phyloP scores from a whole-genome alignment of 1,140 invertebrate species.

The Lepeophtheirus salmonis region DNA sequence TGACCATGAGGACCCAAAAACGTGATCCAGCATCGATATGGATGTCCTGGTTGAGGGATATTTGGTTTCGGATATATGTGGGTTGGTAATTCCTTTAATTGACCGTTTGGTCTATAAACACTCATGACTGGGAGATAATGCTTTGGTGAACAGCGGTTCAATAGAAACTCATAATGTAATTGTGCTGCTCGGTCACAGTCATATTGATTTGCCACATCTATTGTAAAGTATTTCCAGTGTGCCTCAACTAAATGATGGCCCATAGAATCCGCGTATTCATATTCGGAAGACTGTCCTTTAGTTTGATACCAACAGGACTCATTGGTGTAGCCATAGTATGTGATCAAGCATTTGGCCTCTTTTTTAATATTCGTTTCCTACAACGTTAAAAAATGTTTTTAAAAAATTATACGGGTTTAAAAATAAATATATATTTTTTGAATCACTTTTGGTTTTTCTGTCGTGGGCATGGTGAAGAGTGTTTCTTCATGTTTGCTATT shows the following conservation, averaged over 20 bases:
- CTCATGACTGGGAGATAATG: slow-evolving; percentile 11
- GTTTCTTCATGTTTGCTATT: not conserved
- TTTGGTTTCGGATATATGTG: slow-evolving; percentile 1
- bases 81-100: not conserved
- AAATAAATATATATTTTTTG: too few species aligned
- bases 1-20: slow-evolving; percentile 15
- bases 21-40: slow-evolving; percentile 10
- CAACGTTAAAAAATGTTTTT: too few species aligned
- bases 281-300: not conserved
- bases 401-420: too few species aligned
- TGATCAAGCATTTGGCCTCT: slow-evolving; percentile 9
- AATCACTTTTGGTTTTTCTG: not conserved
- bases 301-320: slow-evolving; percentile 14
- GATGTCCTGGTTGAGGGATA: not conserved
- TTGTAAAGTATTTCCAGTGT: slow-evolving; percentile 16
- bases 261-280: slow-evolving; percentile 1
- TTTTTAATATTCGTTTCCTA: not conserved
- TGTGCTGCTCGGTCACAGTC: slow-evolving; percentile 10
- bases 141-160: slow-evolving; percentile 4
- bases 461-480: not conserved
- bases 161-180: slow-evolving; percentile 12
- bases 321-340: slow-evolving; percentile 13
- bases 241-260: slow-evolving; percentile 15
- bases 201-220: slow-evolving; percentile 10
- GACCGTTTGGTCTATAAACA: not conserved